phyloP scores from a whole-genome alignment of 2,888 invertebrate genomes.

The Torymus aiolomorphi region DNA sequence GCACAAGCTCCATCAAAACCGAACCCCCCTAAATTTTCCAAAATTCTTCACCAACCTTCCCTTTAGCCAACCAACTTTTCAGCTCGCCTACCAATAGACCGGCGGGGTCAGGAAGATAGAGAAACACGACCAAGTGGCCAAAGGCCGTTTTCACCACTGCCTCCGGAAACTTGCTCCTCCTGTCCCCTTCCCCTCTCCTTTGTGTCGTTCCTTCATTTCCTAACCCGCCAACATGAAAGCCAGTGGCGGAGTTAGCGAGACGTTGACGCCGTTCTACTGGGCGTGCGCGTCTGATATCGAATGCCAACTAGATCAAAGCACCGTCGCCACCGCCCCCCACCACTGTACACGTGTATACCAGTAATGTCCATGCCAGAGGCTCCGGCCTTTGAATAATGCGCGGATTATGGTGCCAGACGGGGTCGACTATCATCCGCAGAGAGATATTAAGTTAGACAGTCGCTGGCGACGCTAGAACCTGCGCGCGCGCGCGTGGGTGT shows the following conservation, averaged over 20 bases:
- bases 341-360: neutral
- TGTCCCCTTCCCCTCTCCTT: neutral
- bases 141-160: too few species aligned
- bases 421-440: neutral
- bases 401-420: neutral
- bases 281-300: neutral
- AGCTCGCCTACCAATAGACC: too few species aligned
- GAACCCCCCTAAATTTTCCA: too few species aligned
- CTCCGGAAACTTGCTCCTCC: too few species aligned
- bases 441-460: neutral
- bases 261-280: neutral
- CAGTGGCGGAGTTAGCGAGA: neutral
- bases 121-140: too few species aligned
- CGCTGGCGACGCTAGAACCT: neutral
- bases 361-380: neutral
- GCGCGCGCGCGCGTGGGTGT: too few species aligned
- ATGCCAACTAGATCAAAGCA: constrained; percentile 41
- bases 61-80: too few species aligned
- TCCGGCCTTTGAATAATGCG: neutral
- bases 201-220: constrained; percentile 11
- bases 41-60: too few species aligned
- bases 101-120: too few species aligned
- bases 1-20: too few species aligned
- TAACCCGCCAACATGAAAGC: constrained; percentile 9
- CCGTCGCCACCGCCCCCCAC: too few species aligned